Conservation (phyloP, 2,797 vertebrate species). For the Lepus oiostolus region DNA sequence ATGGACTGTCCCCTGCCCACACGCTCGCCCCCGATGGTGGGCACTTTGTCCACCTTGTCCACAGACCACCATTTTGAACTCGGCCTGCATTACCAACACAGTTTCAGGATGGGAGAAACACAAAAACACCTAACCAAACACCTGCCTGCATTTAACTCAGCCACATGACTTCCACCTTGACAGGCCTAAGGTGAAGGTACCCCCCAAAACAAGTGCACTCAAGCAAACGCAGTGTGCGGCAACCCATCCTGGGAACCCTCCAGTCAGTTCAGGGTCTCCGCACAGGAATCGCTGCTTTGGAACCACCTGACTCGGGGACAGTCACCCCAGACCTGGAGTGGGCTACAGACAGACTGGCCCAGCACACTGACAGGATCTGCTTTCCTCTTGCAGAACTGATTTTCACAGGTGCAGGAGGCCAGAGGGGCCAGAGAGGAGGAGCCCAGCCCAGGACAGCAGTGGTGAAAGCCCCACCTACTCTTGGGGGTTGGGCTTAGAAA, state of each 20-base stretch:
- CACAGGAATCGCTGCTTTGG: background rate
- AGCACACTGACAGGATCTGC: background rate
- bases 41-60: background rate
- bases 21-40: background rate
- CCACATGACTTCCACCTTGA: background rate
- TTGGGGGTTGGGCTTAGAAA: no score
- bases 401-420: constrained; percentile 9
- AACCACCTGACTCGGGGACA: background rate
- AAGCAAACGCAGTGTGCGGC: background rate
- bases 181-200: background rate
- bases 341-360: background rate
- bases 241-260: background rate
- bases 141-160: background rate
- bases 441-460: no score
- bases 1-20: no score
- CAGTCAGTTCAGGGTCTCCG: background rate
- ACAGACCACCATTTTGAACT: background rate
- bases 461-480: no score
- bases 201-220: background rate
- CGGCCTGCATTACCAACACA: background rate
- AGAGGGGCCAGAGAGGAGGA: background rate
- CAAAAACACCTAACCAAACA: background rate
- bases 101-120: background rate
- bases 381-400: background rate
- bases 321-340: no score